Percentiles rank a stretch among this genome's conserved stretches.
Conservation (phyloP, 2,113 vertebrate species). For the Taurulus bubalis region DNA sequence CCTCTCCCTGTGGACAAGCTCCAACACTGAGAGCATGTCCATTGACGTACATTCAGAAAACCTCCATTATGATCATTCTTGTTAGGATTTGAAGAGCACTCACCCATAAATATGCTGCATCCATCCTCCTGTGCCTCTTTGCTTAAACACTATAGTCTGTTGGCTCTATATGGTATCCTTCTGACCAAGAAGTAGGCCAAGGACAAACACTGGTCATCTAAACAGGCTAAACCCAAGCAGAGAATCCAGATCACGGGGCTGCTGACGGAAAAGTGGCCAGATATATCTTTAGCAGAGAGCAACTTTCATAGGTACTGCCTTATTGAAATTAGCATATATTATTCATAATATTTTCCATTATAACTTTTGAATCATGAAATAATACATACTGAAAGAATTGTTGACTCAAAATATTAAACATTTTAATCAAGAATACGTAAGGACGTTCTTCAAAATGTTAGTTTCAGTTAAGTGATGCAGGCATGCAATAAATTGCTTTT, state of each 20-base stretch:
- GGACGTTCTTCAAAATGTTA: not conserved
- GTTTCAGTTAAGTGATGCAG: not conserved
- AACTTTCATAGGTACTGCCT: slow-evolving; percentile 34
- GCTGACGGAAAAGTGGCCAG: slow-evolving; percentile 48
- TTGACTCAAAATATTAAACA: not conserved
- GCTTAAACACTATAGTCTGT: slow-evolving; percentile 61
- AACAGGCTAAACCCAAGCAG: slow-evolving; percentile 65
- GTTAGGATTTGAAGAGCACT: slow-evolving; percentile 64
- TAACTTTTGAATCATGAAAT: not conserved
- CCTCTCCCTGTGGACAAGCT: slow-evolving; percentile 47
- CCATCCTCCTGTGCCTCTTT: slow-evolving; percentile 66
- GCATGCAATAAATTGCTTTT: not conserved
- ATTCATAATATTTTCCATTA: not conserved
- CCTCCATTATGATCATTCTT: slow-evolving; percentile 42
- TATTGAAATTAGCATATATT: not conserved
- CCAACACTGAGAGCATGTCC: slow-evolving; percentile 41
- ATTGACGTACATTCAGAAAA: slow-evolving; percentile 42
- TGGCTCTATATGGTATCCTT: slow-evolving; percentile 52
- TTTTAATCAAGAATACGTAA: slow-evolving; percentile 13
- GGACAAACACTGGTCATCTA: slow-evolving; percentile 75
- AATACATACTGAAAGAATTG: not conserved
- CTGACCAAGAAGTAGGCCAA: slow-evolving; percentile 79
- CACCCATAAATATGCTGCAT: slow-evolving; percentile 70
- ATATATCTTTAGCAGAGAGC: slow-evolving; percentile 46
- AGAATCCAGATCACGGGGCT: slow-evolving; percentile 63